Base-by-base conservation (phyloP, 2,797 vertebrate genomes). In the Crypturellus tataupa region DNA sequence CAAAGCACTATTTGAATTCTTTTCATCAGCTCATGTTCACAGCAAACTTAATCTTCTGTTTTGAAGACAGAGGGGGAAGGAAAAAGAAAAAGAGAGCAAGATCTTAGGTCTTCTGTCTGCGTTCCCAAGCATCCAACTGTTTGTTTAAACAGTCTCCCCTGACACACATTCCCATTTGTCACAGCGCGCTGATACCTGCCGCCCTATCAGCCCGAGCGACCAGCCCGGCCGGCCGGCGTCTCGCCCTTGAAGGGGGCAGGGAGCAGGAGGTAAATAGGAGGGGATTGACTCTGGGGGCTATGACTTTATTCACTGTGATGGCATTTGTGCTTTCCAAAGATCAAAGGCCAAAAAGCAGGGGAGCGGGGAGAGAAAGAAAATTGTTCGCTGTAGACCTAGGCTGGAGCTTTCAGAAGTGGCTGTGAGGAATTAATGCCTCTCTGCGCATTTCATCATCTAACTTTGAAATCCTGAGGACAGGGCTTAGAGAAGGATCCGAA, bases 31-130 rank as follows among this genome's bases (percentile, higher is more conserved):
- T 98, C 97, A 94, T 97, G 97, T 98, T 98, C 97, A 97, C 96
- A 97, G 97, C 96, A 97, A 98, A 97, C 95, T 97, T 97, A 98
- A 98, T 98, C 98, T 98, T 97, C 97, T 98, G 96, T 97, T 98
- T 97, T 94, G 58, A 93, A 95, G 93, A 84, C 13, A 5, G 64
- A 81, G 78, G 21, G 82, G 76, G 81, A 95, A 95, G 91, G 69
- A 90, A 83, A 89, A 92, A 93, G 95, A 79, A 92, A 78, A 58
- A 87, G 42, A 87, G 72, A 94, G 90, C 86, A 80, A 92, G 97
- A 97, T 97, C 96, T 96, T 96, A 96, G 90, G 96, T 96, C 97
- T 97, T 97, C 65, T 65, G 95, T 93, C 94, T 96, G 80, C 67
- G 68, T 97, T 97, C 95, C 89, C 91, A 97, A 97, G 96, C 97